Conservation (phyloP, 2,113 vertebrate species). For the Polyodon spathula region DNA sequence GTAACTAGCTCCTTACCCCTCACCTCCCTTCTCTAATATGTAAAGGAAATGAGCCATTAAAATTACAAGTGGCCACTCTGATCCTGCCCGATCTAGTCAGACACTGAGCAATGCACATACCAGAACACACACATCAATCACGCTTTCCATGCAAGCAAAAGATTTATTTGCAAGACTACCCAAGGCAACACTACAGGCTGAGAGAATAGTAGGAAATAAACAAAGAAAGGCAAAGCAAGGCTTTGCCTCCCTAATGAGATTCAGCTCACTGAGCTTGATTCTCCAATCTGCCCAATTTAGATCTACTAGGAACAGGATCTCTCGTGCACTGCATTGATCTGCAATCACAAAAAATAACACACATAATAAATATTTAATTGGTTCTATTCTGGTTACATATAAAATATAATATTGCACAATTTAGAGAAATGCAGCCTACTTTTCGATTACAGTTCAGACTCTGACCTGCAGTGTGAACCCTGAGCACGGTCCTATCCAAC, state of each 20-base stretch:
- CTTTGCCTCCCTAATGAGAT: not conserved
- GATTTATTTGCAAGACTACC: not conserved
- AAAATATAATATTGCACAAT: too few relatives aligned
- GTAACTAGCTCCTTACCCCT: not conserved
- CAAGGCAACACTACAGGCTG: not conserved
- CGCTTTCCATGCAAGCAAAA: not conserved
- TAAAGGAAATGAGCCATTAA: not conserved
- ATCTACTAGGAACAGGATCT: too few relatives aligned
- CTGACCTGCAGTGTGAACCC: too few relatives aligned
- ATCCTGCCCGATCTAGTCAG: not conserved
- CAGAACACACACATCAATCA: not conserved
- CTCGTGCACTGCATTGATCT: too few relatives aligned
- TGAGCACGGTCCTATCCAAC: too few relatives aligned
- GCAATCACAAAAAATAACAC: too few relatives aligned
- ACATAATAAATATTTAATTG: too few relatives aligned
- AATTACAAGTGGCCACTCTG: not conserved
- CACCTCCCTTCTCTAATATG: not conserved
- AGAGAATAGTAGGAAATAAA: not conserved
- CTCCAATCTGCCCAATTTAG: not conserved
- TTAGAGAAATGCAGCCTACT: too few relatives aligned
- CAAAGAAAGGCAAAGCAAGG: not conserved
- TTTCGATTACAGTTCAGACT: too few relatives aligned
- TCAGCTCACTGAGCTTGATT: not conserved
- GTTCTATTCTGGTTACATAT: too few relatives aligned
- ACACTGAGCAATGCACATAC: not conserved